Percentiles rank a stretch among this genome's conserved stretches.
Conservation (phyloP, 2,888 invertebrate species). For the Leucoma salicis region DNA sequence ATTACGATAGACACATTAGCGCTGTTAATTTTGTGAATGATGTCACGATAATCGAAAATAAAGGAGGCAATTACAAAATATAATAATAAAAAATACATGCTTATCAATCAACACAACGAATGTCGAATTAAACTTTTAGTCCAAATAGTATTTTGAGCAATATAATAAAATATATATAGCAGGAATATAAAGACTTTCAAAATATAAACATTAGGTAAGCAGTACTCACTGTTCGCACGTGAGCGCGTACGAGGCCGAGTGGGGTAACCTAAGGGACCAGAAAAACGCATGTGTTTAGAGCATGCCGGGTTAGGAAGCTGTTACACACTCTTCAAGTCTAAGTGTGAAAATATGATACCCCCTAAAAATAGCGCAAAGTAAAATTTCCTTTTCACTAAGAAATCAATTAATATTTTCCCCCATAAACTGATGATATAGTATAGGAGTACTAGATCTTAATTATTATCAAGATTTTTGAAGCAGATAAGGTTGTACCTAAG, state of each 20-base stretch:
- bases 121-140: too few species aligned
- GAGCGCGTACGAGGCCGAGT: constrained; percentile 84
- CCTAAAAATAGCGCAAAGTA: neutral
- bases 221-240: constrained; percentile 86
- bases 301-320: constrained; percentile 79
- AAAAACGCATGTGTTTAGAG: constrained; percentile 78
- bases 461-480: too few species aligned
- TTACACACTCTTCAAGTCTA: constrained; percentile 46
- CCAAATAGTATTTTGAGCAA: too few species aligned
- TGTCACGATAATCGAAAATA: too few species aligned
- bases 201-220: constrained; percentile 55
- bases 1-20: neutral
- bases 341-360: constrained; percentile 3
- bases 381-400: too few species aligned
- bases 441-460: too few species aligned
- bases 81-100: neutral
- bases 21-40: too few species aligned
- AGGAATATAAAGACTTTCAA: constrained; percentile 41
- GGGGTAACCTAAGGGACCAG: constrained; percentile 81
- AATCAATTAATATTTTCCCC: neutral
- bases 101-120: too few species aligned
- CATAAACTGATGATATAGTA: too few species aligned
- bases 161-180: constrained; percentile 19
- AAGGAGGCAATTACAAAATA: neutral
- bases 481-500: too few species aligned